phyloP scores from a whole-genome alignment of 2,888 invertebrate genomes.

The Acronicta leporina region DNA sequence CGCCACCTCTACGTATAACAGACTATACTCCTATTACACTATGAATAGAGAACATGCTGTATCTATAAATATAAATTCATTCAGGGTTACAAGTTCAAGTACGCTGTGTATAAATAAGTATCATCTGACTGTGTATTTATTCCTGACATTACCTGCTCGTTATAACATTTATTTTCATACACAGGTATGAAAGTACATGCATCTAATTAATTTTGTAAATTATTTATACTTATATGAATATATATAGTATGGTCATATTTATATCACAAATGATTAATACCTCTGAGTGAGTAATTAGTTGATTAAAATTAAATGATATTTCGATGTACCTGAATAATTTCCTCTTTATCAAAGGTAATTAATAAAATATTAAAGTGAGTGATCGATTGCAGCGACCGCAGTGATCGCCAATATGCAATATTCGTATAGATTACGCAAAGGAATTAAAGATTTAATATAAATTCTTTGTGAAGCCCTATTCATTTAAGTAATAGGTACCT shows the following conservation, averaged over 20 bases:
- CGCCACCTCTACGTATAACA: slow-evolving; percentile 41
- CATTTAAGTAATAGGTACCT: no score
- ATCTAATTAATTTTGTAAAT: neutral
- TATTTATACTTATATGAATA: neutral
- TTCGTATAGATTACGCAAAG: slow-evolving; percentile 15
- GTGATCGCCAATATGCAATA: slow-evolving; percentile 19
- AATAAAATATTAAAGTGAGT: slow-evolving; percentile 31
- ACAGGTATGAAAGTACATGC: neutral
- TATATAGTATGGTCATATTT: neutral
- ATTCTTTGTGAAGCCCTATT: slow-evolving; percentile 20
- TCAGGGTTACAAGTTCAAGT: slow-evolving; percentile 48
- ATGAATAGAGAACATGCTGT: slow-evolving; percentile 35
- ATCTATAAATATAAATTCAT: slow-evolving; percentile 46
- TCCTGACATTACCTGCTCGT: neutral
- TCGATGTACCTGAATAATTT: slow-evolving; percentile 16
- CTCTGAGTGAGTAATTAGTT: slow-evolving; percentile 6
- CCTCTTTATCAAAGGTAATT: slow-evolving; percentile 17
- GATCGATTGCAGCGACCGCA: slow-evolving; percentile 7
- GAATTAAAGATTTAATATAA: slow-evolving; percentile 14
- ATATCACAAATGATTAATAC: slow-evolving; percentile 6
- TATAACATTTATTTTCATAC: neutral
- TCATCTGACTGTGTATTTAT: slow-evolving; percentile 22
- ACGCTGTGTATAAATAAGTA: slow-evolving; percentile 9
- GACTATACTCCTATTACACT: slow-evolving; percentile 24
- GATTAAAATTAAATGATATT: slow-evolving; percentile 7